Percentiles rank a stretch among this genome's conserved stretches.
Conservation (phyloP, 2,113 vertebrate genomes). For the Nycticorax nycticorax region DNA sequence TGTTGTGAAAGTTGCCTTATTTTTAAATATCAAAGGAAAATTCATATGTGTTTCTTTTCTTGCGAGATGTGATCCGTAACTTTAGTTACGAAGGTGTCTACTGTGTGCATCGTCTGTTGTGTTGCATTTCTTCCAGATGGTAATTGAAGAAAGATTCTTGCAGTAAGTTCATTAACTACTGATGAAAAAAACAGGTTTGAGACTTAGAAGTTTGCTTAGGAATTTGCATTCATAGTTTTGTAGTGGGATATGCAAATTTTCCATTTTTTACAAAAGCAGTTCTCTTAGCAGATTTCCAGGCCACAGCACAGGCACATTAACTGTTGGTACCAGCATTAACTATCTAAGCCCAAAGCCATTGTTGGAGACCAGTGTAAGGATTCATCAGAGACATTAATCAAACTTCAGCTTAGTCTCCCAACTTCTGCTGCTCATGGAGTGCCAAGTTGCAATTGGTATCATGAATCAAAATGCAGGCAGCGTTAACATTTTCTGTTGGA, state of each 20-base stretch:
- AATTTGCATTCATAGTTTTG: not conserved
- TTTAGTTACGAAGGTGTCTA: not conserved
- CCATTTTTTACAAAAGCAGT: not conserved
- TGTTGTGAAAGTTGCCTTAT: not conserved
- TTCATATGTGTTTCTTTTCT: not conserved
- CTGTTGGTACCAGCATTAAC: not conserved
- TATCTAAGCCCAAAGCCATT: not conserved
- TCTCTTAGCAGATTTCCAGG: not conserved
- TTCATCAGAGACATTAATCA: not conserved
- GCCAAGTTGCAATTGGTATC: not conserved
- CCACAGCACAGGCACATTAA: not conserved
- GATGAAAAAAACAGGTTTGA: not conserved
- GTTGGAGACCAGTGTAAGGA: not conserved
- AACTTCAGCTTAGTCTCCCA: not conserved
- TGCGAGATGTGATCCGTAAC: not conserved
- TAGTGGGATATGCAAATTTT: not conserved
- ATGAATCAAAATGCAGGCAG: not conserved
- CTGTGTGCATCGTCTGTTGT: not conserved
- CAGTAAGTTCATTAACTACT: not conserved
- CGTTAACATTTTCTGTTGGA: not conserved
- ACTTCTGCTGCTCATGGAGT: not conserved
- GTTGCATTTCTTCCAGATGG: not conserved
- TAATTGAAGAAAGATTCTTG: not conserved
- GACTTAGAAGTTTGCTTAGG: not conserved
- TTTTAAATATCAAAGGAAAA: not conserved